phyloP scores from a whole-genome alignment of 2,888 invertebrate genomes.

The Drosophila bunnanda region DNA sequence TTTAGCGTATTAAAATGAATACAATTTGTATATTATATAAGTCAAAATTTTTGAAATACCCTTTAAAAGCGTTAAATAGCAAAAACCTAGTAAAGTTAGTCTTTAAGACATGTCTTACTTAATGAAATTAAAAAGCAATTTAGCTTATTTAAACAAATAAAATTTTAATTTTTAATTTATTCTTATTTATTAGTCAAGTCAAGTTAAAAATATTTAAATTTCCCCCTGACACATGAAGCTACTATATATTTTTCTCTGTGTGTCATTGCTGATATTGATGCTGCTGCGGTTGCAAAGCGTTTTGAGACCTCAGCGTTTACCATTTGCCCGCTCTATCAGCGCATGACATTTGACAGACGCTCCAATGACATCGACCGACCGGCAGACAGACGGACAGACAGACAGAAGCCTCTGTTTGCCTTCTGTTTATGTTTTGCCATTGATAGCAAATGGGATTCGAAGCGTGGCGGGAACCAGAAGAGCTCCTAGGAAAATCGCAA shows the following conservation, averaged over 20 bases:
- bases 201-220: not conserved
- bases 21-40: too few species aligned
- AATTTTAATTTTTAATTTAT: not conserved
- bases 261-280: constrained; percentile 53
- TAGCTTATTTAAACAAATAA: not conserved
- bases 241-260: constrained; percentile 7
- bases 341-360: constrained; percentile 74
- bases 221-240: too few species aligned
- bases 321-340: constrained; percentile 76
- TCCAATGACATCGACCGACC: not conserved
- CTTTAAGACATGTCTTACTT: too few species aligned
- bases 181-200: too few species aligned
- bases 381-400: constrained; percentile 1
- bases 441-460: constrained; percentile 67
- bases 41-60: too few species aligned
- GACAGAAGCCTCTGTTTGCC: constrained; percentile 24
- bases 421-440: constrained; percentile 43
- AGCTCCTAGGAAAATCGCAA: constrained; percentile 46
- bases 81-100: too few species aligned
- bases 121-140: too few species aligned
- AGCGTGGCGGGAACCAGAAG: constrained; percentile 55
- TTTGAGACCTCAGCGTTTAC: constrained; percentile 61
- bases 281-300: constrained; percentile 63
- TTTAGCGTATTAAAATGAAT: too few species aligned
- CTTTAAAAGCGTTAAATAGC: too few species aligned